phyloP scores from a whole-genome alignment of 64 coral and sea anemone species.

The Actinia tenebrosa region DNA sequence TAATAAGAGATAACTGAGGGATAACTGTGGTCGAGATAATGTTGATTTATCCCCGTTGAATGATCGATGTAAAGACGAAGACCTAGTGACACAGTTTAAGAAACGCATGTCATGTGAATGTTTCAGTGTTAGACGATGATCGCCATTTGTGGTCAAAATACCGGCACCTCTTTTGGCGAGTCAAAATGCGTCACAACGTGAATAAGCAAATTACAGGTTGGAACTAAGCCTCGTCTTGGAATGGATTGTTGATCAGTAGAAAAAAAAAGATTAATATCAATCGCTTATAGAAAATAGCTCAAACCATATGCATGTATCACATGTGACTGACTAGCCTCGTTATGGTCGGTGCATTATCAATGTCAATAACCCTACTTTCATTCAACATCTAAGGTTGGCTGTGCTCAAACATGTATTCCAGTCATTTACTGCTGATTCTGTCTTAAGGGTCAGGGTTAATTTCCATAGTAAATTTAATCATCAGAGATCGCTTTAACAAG shows the following conservation, averaged over 20 bases:
- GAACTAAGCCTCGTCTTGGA: background rate
- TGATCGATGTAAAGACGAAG: too few relatives aligned
- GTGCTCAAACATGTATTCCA: too few relatives aligned
- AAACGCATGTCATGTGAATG: background rate
- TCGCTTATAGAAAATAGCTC: too few relatives aligned
- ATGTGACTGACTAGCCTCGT: background rate
- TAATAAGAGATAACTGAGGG: too few relatives aligned
- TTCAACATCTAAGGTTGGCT: background rate
- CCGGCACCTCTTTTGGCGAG: background rate
- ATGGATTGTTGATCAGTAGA: background rate
- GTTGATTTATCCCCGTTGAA: too few relatives aligned
- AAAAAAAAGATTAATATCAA: background rate
- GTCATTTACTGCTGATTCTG: too few relatives aligned
- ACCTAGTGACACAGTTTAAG: background rate
- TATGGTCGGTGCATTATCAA: background rate
- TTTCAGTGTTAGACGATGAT: background rate
- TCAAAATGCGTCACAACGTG: background rate
- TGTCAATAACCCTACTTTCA: background rate
- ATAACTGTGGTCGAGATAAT: too few relatives aligned
- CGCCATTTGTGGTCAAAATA: background rate
- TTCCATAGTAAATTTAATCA: too few relatives aligned
- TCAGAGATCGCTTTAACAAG: too few relatives aligned
- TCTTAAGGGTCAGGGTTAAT: too few relatives aligned
- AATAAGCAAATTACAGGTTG: background rate
- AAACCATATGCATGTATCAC: too few relatives aligned